These are phyloP conservation scores for Schizothorax lantsangensis DNA, from an alignment of 2,797 vertebrate genomes.

Conservation along the genomic window DNA sequence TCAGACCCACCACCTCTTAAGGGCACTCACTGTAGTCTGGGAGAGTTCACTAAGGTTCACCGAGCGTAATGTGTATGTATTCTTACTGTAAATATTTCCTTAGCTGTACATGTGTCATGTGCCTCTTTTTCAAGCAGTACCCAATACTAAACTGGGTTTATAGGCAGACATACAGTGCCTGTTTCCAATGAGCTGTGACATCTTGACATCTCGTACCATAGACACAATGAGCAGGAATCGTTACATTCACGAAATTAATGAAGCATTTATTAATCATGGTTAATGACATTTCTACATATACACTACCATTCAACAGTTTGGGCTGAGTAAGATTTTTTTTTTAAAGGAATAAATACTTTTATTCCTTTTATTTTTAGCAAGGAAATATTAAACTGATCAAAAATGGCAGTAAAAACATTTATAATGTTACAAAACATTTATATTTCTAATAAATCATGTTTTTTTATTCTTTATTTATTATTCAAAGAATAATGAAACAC, in stretches of 20 bases:
- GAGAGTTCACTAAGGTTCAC: conserved; percentile 59
- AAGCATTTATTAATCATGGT: not conserved
- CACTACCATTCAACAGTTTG: not conserved
- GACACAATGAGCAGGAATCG: conserved; percentile 8
- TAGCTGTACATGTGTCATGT: conserved; percentile 72
- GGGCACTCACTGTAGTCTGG: conserved; percentile 58
- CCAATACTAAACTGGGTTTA: conserved; percentile 40
- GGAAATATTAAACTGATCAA: not conserved
- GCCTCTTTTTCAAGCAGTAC: conserved; percentile 63
- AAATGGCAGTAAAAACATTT: not conserved
- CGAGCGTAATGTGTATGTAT: conserved; percentile 63
- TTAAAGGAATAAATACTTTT: not conserved
- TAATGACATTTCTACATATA: not conserved
- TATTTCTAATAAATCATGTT: not conserved
- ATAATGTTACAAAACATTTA: not conserved
- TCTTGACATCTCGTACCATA: conserved; percentile 35
- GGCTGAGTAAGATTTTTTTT: not conserved
- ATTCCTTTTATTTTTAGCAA: too few relatives aligned
- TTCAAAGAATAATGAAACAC: not conserved
- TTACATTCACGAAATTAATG: not conserved
- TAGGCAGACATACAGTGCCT: conserved; percentile 45
- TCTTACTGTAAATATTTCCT: conserved; percentile 81
- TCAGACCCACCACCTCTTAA: conserved; percentile 72
- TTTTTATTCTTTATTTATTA: not conserved
- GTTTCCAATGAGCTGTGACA: conserved; percentile 32